Conservation (phyloP, 2,888 invertebrate genomes). For the Eupithecia subumbrata region DNA sequence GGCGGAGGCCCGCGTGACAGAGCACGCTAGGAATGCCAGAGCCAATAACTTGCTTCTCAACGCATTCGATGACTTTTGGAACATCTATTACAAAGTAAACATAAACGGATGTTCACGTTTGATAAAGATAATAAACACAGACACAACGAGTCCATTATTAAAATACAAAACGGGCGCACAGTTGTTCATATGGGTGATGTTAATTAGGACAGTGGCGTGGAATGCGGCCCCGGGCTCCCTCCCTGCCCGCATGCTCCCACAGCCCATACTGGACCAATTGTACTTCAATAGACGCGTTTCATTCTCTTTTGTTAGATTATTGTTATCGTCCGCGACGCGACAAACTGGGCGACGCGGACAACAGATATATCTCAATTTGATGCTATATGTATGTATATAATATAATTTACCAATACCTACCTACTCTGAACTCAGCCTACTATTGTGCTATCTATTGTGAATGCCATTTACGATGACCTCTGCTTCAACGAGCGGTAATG, state of each 20-base stretch:
- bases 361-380: constrained; percentile 21
- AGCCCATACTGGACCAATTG: constrained; percentile 26
- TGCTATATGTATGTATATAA: too few relatives aligned
- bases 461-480: background rate
- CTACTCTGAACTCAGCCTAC: background rate
- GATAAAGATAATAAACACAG: constrained; percentile 38
- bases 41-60: constrained; percentile 22
- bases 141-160: constrained; percentile 36
- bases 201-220: constrained; percentile 45
- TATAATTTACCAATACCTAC: too few relatives aligned
- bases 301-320: constrained; percentile 31
- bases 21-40: constrained; percentile 47
- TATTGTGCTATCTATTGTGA: background rate
- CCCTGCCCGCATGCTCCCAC: constrained; percentile 42
- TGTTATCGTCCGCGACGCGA: constrained; percentile 10
- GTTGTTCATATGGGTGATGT: constrained; percentile 34
- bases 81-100: constrained; percentile 29
- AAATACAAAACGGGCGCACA: constrained; percentile 34
- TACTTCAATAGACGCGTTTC: constrained; percentile 29
- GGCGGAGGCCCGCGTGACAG: constrained; percentile 50
- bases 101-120: constrained; percentile 33
- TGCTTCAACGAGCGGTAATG: background rate
- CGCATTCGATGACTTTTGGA: constrained; percentile 6
- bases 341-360: constrained; percentile 15
- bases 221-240: constrained; percentile 40